These are phyloP conservation scores for Flabesymbios commensalis DNA, from an alignment of 2,888 invertebrate genomes.

Conservation along the genomic window DNA sequence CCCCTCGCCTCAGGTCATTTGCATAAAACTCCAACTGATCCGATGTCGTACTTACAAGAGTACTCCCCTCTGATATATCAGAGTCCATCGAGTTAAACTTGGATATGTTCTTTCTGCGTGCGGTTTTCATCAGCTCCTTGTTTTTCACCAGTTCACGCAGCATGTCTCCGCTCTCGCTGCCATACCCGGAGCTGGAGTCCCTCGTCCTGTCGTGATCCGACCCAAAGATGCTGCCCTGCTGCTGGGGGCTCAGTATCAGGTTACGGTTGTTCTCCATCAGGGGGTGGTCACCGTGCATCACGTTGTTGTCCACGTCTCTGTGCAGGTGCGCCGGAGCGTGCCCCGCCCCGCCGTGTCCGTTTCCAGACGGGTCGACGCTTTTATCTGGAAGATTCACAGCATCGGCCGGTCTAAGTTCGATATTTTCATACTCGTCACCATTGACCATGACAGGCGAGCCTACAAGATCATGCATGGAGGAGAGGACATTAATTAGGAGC, in stretches of 20 bases:
- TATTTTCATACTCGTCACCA: conserved; percentile 61
- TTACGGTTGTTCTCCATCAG: neutral
- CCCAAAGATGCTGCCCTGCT: neutral
- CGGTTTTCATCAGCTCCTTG: conserved; percentile 82
- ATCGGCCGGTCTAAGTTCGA: conserved; percentile 38
- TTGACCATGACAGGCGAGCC: conserved; percentile 60
- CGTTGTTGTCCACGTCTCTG: conserved; percentile 21
- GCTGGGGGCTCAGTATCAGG: neutral
- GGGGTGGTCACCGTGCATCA: neutral
- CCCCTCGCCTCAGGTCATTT: conserved; percentile 27
- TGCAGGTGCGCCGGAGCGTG: too few species aligned
- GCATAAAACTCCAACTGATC: neutral
- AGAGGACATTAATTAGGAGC: too few species aligned
- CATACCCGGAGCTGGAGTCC: conserved; percentile 37
- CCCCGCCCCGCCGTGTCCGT: conserved; percentile 1
- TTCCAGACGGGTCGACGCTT: conserved; percentile 9
- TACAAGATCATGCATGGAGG: too few species aligned
- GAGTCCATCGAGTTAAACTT: conserved; percentile 88
- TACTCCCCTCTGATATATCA: conserved; percentile 71
- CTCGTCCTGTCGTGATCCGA: conserved; percentile 21
- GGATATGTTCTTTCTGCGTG: conserved; percentile 24
- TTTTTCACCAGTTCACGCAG: conserved; percentile 91
- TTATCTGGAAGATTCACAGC: conserved; percentile 1
- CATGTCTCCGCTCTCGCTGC: conserved; percentile 76
- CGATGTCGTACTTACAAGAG: conserved; percentile 10